These are phyloP conservation scores for Caenorhabditis inopinata DNA, from an alignment of 1,140 invertebrate genomes.

Conservation along the genomic window DNA sequence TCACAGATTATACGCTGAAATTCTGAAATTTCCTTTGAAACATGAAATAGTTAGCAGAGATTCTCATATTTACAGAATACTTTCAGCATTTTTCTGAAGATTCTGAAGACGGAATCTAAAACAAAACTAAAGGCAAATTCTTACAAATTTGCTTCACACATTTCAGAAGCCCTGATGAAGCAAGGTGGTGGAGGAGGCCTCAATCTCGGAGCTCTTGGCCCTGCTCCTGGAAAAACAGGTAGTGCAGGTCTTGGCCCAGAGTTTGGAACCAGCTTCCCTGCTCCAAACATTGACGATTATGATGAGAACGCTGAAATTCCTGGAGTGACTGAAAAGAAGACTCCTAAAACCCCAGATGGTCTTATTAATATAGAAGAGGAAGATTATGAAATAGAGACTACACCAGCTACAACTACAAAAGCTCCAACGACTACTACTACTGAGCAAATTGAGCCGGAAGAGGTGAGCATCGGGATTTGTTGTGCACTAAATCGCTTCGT, in stretches of 20 bases:
- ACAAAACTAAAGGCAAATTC: too few species aligned
- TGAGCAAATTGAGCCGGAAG: not conserved
- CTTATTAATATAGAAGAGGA: conserved; percentile 37
- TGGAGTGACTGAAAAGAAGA: conserved; percentile 9
- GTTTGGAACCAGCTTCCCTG: conserved; percentile 49
- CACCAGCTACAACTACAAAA: conserved; percentile 31
- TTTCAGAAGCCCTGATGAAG: conserved; percentile 34
- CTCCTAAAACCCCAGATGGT: not conserved
- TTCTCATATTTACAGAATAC: too few species aligned
- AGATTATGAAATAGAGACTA: conserved; percentile 31
- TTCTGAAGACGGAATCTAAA: too few species aligned
- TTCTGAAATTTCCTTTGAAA: too few species aligned
- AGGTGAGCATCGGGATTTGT: not conserved
- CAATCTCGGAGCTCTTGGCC: conserved; percentile 24
- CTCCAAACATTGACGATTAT: conserved; percentile 42
- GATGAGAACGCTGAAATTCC: conserved; percentile 37
- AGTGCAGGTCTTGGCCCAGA: conserved; percentile 38
- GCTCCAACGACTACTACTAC: conserved; percentile 26
- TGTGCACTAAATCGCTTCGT: not conserved
- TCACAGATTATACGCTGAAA: too few species aligned
- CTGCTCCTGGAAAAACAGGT: conserved; percentile 1
- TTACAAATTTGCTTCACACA: too few species aligned
- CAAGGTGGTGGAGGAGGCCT: conserved; percentile 7
- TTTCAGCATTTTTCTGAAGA: too few species aligned
- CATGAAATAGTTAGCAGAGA: too few species aligned